Base-by-base conservation (phyloP, 2,888 invertebrate species). In the Trisateles emortualis region DNA sequence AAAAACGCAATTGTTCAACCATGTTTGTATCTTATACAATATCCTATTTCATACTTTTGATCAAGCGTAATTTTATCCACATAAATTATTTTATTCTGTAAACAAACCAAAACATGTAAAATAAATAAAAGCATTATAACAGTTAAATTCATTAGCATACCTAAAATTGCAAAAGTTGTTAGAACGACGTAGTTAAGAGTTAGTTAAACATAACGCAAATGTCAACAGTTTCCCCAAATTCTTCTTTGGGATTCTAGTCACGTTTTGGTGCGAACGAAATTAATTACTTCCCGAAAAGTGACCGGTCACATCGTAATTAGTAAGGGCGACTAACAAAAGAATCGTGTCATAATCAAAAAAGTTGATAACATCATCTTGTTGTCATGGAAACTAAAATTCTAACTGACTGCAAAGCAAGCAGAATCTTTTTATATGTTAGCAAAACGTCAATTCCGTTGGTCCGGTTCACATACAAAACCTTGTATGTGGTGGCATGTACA, bases 181-280 rank as follows among this genome's bases (percentile, higher is more conserved):
- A 22, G 41, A 68, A 53, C 36, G 53, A 43, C 53, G 56, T 66
- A 62, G 66, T 66, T 69, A 62, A 59, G 49, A 53, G 45, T 35
- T 17, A 22, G 19, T 33, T 35, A 59, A 70, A 70, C 55, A 58
- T 54, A 52, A 51, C 35, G 49, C 54, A 42, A 63, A 59, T 58
- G 60, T 60, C 71, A 68, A 64, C 58, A 70, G 40, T 49, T 45
- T 59, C 58, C 58, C 45, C 47, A 70, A 70, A 67, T 58, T 57
- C 56, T 67, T 56, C 58, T 59, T 70, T 40, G 30, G 49, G 36
- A 58, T 56, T 60, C 71, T 33, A 58, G 71, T 68, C 68, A 68
- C 68, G 68, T 68, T 68, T 67, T 56, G 56, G 52, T 68, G 53
- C 53, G 60, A 70, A 59, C 45, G 52, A 70, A 68, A 68, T 68